Base-by-base conservation (phyloP, 2,888 invertebrate genomes). In the Synanthedon formicaeformis region DNA sequence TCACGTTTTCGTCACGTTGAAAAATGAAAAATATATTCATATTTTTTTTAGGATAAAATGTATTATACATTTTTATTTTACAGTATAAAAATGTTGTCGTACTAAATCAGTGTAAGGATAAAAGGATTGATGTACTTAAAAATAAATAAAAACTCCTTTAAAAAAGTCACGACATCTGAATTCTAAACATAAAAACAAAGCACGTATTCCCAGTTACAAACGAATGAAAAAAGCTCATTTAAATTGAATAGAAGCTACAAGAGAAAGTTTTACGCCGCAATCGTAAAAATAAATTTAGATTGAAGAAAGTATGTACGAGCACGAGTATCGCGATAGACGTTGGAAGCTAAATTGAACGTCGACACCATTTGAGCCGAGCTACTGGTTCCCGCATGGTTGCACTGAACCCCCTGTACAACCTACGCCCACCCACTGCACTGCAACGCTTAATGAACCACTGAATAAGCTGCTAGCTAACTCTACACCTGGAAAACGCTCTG, bases 281-380 rank as follows among this genome's bases (percentile, higher is more conserved):
- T 40, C 23, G 13, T 48, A 34, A 51, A 45, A 41, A 51, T 50
- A 34, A 34, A 50, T 50, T 50, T 18, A 27, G 23, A 50, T 40
- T 27, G 34, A 40, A 40, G 34, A 51, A 40, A 40, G 40, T 40
- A 51, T 41, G 18, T 41, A 16, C n/a, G 12, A 13, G 27, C 56
- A 59, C 57, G 57, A 56, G 56, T 56, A 58, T 58, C 55, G 60
- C 59, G 55, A 56, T 52, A 58, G 52, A 58, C 58, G 58, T 50
- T 18, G 59, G 60, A 58, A 58, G 59, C 58, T 65, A 69, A 74
- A 74, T 74, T 67, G 71, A 66, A 73, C 66, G 63, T 60, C 63
- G 64, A 56, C 58, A 59, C 55, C 56, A 61, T 60, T 57, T 58
- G 59, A 59, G 55, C 57, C 57, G 55, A 48, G 56, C 13, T 10